These are phyloP conservation scores for Callosobruchus maculatus DNA, from an alignment of 2,888 invertebrate species.

Conservation along the genomic window DNA sequence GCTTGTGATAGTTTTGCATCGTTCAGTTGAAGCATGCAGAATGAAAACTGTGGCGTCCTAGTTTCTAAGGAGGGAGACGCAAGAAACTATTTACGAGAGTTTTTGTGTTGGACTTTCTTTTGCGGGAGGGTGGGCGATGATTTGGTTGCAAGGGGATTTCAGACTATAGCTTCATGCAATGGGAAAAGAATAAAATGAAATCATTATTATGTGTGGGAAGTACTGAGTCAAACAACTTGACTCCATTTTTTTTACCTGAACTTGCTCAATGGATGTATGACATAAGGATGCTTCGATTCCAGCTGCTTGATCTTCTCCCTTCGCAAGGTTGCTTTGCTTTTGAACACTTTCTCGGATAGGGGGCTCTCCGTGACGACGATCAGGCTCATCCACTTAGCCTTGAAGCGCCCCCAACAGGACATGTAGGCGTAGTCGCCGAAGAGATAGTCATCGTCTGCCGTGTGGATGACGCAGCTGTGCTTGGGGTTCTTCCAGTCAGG, in stretches of 20 bases:
- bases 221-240: too few species aligned
- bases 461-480: not conserved
- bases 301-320: slow-evolving; percentile 14
- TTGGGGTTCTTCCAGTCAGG: not conserved
- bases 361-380: slow-evolving; percentile 8
- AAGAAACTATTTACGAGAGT: too few species aligned
- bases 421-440: not conserved
- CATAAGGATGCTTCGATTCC: slow-evolving; percentile 5
- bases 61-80: too few species aligned
- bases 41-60: too few species aligned
- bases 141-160: too few species aligned
- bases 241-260: slow-evolving; percentile 6
- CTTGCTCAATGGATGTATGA: slow-evolving; percentile 16
- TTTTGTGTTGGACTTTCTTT: too few species aligned
- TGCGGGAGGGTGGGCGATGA: too few species aligned
- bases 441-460: not conserved
- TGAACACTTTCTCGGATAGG: slow-evolving; percentile 7
- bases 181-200: too few species aligned
- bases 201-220: too few species aligned
- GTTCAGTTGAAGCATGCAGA: too few species aligned
- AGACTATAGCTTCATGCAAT: too few species aligned
- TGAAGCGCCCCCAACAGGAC: not conserved
- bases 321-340: slow-evolving; percentile 9
- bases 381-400: not conserved
- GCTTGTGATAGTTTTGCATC: too few species aligned